These are phyloP conservation scores for Tachysurus vachellii DNA, from an alignment of 2,113 vertebrate genomes.

Conservation along the genomic window DNA sequence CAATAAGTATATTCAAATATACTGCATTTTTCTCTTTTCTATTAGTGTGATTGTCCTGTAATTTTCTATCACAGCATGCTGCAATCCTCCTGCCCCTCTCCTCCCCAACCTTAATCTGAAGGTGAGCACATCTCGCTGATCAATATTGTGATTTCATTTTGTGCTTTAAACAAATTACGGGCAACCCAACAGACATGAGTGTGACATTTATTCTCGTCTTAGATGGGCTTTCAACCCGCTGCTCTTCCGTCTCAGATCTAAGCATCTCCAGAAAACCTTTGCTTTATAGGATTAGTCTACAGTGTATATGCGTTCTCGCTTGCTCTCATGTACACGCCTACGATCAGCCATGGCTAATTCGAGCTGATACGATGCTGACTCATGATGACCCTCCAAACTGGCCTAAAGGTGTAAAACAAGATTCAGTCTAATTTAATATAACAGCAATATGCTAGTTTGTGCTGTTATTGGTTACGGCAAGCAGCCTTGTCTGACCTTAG, in stretches of 20 bases:
- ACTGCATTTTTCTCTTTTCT: slow-evolving; percentile 20
- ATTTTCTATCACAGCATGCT: neutral
- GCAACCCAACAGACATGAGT: slow-evolving; percentile 6
- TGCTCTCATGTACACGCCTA: neutral
- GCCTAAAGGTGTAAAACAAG: slow-evolving; percentile 38
- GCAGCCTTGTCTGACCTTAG: slow-evolving; percentile 27
- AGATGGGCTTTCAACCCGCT: neutral
- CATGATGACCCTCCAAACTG: slow-evolving; percentile 47
- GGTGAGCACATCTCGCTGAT: slow-evolving; percentile 27
- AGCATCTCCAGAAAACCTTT: neutral
- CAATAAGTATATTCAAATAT: neutral
- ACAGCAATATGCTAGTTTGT: slow-evolving; percentile 31
- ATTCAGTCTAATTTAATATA: slow-evolving; percentile 39
- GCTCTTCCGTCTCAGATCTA: neutral
- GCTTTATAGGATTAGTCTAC: slow-evolving; percentile 12
- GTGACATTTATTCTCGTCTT: slow-evolving; percentile 17
- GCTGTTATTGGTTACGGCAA: slow-evolving; percentile 22
- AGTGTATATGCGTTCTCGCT: neutral
- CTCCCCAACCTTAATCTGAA: slow-evolving; percentile 31
- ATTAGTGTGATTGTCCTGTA: slow-evolving; percentile 10
- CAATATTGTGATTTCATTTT: slow-evolving; percentile 47
- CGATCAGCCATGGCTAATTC: slow-evolving; percentile 11
- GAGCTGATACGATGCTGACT: slow-evolving; percentile 46
- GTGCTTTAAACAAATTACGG: slow-evolving; percentile 41
- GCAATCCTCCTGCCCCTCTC: slow-evolving; percentile 7